Evolutionary conservation across 92 coral and sea anemone species (phyloP).

Genomic region (Pocillopora grandis): DNA sequence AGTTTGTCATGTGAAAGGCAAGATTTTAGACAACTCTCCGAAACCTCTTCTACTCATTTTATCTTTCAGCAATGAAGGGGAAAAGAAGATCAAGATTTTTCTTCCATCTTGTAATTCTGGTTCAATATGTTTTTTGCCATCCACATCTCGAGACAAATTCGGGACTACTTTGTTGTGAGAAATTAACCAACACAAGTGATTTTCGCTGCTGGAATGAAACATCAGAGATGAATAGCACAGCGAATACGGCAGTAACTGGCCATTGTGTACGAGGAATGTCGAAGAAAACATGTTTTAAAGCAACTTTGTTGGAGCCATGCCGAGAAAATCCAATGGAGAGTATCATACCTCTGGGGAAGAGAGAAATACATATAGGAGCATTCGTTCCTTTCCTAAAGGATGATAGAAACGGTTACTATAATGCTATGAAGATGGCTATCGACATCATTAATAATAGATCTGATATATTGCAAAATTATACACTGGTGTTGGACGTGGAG

Average conservation of each 20-base stretch:
- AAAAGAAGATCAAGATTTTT: neutral
- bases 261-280: neutral
- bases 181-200: conserved; percentile 11
- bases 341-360: neutral
- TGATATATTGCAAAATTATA: conserved; percentile 64
- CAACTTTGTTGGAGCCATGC: conserved; percentile 1
- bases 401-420: conserved; percentile 48
- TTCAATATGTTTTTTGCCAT: conserved; percentile 1
- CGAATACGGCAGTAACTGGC: neutral
- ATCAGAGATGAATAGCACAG: neutral
- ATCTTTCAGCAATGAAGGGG: conserved; percentile 21
- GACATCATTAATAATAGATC: conserved; percentile 73
- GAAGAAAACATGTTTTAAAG: conserved; percentile 20
- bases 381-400: conserved; percentile 48
- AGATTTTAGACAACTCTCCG: neutral
- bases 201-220: conserved; percentile 44
- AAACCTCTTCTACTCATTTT: conserved; percentile 4
- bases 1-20: conserved; percentile 21
- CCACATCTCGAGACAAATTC: neutral
- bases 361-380: conserved; percentile 67
- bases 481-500: conserved; percentile 60
- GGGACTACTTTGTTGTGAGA: conserved; percentile 23
- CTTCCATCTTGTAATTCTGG: neutral
- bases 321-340: neutral
- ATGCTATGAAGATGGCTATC: conserved; percentile 68